Evolutionary conservation across 2,888 invertebrate genomes (phyloP).

Genomic region (Cosmorhoe ocellata): DNA sequence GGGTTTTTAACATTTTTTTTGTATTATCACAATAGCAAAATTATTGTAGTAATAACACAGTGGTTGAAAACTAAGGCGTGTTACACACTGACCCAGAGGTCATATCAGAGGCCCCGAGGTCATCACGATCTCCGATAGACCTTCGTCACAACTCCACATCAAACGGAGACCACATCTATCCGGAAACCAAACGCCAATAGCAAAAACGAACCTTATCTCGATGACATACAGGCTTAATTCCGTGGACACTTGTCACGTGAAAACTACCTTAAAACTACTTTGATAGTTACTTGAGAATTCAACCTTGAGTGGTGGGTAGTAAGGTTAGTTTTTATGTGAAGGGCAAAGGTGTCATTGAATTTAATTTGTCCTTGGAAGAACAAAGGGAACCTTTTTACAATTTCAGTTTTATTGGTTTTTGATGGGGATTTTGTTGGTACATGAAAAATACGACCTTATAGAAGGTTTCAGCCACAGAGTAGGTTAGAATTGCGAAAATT

Average conservation of each 20-base stretch:
- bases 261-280: conserved; percentile 2
- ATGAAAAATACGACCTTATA: background rate
- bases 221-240: background rate
- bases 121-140: conserved; percentile 27
- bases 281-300: background rate
- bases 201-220: conserved; percentile 6
- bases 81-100: conserved; percentile 20
- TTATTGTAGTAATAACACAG: no score
- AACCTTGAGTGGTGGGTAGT: background rate
- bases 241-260: no score
- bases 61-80: no score
- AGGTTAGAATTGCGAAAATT: no score
- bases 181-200: conserved; percentile 1
- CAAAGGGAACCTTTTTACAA: conserved; percentile 22
- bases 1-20: no score
- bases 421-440: conserved; percentile 17
- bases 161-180: conserved; percentile 19
- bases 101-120: conserved; percentile 27
- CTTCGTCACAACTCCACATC: conserved; percentile 29
- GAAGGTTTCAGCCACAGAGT: no score
- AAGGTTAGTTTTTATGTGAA: conserved; percentile 2
- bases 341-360: conserved; percentile 2
- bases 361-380: conserved; percentile 19
- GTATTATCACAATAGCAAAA: no score
- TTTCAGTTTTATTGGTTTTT: conserved; percentile 21